Percentiles rank a stretch among this genome's conserved stretches.
Evolutionary conservation across 1,140 invertebrate species (phyloP).

Genomic region (Leucophenga varia): DNA sequence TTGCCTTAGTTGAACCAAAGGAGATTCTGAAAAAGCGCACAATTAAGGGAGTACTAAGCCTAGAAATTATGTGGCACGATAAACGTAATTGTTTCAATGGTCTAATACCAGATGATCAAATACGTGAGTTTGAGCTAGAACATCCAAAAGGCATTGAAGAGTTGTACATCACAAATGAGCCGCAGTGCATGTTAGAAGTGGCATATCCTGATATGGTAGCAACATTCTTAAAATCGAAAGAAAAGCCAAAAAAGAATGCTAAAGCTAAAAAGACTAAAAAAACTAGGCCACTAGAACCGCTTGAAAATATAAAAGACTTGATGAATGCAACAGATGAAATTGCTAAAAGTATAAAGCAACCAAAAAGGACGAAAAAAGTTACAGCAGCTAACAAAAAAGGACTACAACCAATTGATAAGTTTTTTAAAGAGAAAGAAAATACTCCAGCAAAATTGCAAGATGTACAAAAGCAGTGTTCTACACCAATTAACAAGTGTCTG

Average conservation of each 20-base stretch:
- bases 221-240: conserved; percentile 63
- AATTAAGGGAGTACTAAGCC: conserved; percentile 59
- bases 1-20: conserved; percentile 47
- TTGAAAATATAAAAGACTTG: conserved; percentile 47
- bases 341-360: conserved; percentile 11
- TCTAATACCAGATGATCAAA: conserved; percentile 62
- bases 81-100: conserved; percentile 60
- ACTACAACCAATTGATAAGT: conserved; percentile 53
- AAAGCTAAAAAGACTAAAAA: conserved; percentile 56
- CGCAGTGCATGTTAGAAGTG: conserved; percentile 63
- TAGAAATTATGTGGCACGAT: conserved; percentile 72
- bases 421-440: conserved; percentile 30
- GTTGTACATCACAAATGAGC: conserved; percentile 68
- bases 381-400: conserved; percentile 24
- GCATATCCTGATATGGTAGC: conserved; percentile 70
- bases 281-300: conserved; percentile 37
- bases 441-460: conserved; percentile 18
- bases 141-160: conserved; percentile 57
- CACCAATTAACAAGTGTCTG: conserved; percentile 33
- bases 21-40: conserved; percentile 62
- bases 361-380: conserved; percentile 10
- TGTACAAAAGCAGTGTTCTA: conserved; percentile 33
- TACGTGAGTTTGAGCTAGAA: conserved; percentile 43
- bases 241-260: conserved; percentile 52
- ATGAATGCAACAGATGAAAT: conserved; percentile 26